A percentile compares a stretch with the other conserved stretches of the same genome.
Conservation (phyloP, 2,113 vertebrate species). For the Paramormyrops kingsleyae region DNA sequence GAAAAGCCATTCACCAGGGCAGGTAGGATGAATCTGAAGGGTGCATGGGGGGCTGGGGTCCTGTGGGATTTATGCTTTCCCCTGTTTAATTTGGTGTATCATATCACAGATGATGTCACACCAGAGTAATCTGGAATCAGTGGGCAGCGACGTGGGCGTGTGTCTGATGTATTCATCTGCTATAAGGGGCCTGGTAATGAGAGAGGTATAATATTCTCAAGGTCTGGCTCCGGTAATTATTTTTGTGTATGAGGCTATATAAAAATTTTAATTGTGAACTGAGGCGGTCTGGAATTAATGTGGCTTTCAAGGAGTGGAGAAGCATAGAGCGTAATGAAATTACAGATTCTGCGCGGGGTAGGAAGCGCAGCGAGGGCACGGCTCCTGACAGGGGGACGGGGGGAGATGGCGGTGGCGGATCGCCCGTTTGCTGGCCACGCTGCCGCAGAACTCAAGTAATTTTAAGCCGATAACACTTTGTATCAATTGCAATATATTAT, state of each 20-base stretch:
- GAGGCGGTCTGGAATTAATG: conserved; percentile 33
- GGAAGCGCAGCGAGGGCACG: background rate
- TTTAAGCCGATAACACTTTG: background rate
- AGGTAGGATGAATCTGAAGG: background rate
- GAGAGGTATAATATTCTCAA: conserved; percentile 29
- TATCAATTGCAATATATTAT: background rate
- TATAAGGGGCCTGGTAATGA: background rate
- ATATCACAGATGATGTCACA: conserved; percentile 48
- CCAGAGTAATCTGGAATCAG: conserved; percentile 45
- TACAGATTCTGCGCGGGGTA: background rate
- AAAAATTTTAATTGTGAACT: conserved; percentile 33
- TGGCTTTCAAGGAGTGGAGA: conserved; percentile 14
- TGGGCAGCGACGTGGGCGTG: conserved; percentile 25
- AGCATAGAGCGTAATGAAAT: background rate
- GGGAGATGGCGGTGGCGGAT: background rate
- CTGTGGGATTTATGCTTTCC: conserved; percentile 35
- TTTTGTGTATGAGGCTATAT: conserved; percentile 29
- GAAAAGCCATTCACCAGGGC: background rate
- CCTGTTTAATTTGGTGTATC: conserved; percentile 50
- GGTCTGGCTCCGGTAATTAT: conserved; percentile 41
- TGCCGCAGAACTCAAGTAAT: background rate
- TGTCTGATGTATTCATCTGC: conserved; percentile 15
- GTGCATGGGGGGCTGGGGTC: background rate
- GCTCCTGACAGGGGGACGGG: background rate
- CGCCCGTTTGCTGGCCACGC: background rate